phyloP scores from a whole-genome alignment of 2,888 invertebrate species.

The Ophion slaviceki region DNA sequence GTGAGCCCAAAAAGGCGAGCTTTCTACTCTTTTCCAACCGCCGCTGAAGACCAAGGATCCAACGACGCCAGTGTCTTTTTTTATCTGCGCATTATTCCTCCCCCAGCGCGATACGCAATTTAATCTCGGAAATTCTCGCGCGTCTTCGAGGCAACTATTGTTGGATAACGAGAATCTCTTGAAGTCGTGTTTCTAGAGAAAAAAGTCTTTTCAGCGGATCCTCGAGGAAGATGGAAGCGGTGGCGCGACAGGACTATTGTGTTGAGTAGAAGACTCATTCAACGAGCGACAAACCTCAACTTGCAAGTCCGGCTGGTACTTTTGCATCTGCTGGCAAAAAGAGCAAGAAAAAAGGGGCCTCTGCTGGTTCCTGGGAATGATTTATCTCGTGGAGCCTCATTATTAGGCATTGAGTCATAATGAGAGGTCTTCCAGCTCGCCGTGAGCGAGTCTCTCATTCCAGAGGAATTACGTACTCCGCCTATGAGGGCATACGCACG shows the following conservation, averaged over 20 bases:
- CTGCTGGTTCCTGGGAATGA: slow-evolving; percentile 36
- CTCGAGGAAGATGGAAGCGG: slow-evolving; percentile 19
- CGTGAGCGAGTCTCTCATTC: slow-evolving; percentile 59
- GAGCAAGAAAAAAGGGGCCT: background rate
- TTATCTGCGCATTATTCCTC: background rate
- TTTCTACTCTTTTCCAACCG: no score
- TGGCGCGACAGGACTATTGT: slow-evolving; percentile 25
- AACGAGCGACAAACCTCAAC: background rate
- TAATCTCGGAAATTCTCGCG: slow-evolving; percentile 15
- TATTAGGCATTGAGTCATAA: slow-evolving; percentile 63
- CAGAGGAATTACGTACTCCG: slow-evolving; percentile 44
- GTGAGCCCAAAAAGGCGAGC: no score
- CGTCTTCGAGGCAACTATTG: slow-evolving; percentile 25
- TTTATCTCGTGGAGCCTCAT: slow-evolving; percentile 61
- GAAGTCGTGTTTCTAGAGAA: slow-evolving; percentile 1
- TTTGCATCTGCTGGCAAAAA: background rate
- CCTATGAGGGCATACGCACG: slow-evolving; percentile 38
- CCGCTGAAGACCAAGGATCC: no score
- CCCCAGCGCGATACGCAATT: slow-evolving; percentile 11
- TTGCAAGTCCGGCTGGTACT: slow-evolving; percentile 5
- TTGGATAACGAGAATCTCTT: slow-evolving; percentile 23
- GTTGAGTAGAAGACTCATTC: background rate
- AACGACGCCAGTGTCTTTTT: background rate
- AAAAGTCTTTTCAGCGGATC: slow-evolving; percentile 4
- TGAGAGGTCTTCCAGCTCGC: slow-evolving; percentile 53